Percentiles rank a stretch among this genome's conserved stretches.
These are phyloP conservation scores for Ophioninae sp. DNA, from an alignment of 2,888 invertebrate species.

Conservation along the genomic window DNA sequence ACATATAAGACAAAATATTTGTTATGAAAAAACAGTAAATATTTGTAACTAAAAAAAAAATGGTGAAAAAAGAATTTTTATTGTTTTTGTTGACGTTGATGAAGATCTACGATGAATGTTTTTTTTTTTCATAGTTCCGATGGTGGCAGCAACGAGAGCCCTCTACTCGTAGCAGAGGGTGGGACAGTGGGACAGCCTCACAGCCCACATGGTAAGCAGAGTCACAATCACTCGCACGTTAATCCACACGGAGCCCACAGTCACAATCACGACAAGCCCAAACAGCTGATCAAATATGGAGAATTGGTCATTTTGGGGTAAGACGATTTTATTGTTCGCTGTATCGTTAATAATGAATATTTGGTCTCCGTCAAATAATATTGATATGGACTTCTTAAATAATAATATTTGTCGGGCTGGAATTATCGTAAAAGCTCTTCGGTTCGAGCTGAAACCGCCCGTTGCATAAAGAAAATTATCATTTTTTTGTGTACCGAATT, in stretches of 20 bases:
- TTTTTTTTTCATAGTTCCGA: slow-evolving; percentile 74
- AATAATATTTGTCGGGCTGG: not conserved
- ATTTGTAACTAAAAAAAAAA: not conserved
- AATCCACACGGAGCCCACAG: slow-evolving; percentile 77
- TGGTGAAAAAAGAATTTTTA: not conserved
- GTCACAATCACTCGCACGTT: slow-evolving; percentile 75
- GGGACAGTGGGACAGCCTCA: slow-evolving; percentile 79
- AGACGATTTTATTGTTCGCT: slow-evolving; percentile 78
- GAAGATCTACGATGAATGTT: not conserved
- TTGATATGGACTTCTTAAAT: not conserved
- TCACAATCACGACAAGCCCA: slow-evolving; percentile 90
- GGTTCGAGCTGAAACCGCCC: too few species aligned
- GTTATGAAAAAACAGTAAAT: not conserved
- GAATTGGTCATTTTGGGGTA: slow-evolving; percentile 97
- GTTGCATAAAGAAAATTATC: too few species aligned
- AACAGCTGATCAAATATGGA: slow-evolving; percentile 92
- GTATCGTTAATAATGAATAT: not conserved
- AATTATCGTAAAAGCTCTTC: too few species aligned
- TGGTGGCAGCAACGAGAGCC: slow-evolving; percentile 80
- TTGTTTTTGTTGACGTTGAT: not conserved
- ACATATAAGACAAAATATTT: too few species aligned
- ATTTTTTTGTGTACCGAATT: not conserved
- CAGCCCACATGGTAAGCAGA: slow-evolving; percentile 78
- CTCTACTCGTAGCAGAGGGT: slow-evolving; percentile 79
- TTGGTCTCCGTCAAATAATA: not conserved